Base-by-base conservation (phyloP, 2,888 invertebrate genomes). In the Agonopterix heracliana region DNA sequence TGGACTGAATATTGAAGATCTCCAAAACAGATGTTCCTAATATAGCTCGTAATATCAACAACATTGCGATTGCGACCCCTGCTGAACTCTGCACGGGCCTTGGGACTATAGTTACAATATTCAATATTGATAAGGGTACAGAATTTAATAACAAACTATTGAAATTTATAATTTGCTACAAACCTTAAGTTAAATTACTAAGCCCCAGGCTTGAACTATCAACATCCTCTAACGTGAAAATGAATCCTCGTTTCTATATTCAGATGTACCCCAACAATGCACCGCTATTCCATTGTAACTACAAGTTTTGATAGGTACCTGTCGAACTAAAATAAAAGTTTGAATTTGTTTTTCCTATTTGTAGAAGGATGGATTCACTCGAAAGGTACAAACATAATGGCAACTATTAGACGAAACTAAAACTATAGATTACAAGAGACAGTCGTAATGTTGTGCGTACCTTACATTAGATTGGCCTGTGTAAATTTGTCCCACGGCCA, bases 401-500 rank as follows among this genome's bases (percentile, higher is more conserved):
- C 26, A 26, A 26, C 26, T 26, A 26, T 26, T 26, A 26, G 26
- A 10, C 34, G 41, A 46, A 47, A 77, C 76, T 74, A 76, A 76
- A 76, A 68, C 63, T 62, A 68, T 76, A 78, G 68, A 75, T 78
- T 76, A 76, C 26, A 26, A 26, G 68, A 68, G 63, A 64, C 46
- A 66, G 66, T 58, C 59, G 64, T 71, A 70, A 71, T 71, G 64
- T 70, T 63, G 66, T 70, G 61, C 66, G 67, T 68, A 60, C 63
- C 66, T 59, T 11, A 67, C 67, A 79, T 79, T 77, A 81, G 74
- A 81, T 81, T 81, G 80, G 73, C 67, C 68, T 68, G 76, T 76
- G 81, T 80, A 82, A 81, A 84, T 80, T 81, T 78, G 67, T 74
- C 71, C 73, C 66, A 68, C 73, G 79, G 74, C 78, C 74, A 76